phyloP scores from a whole-genome alignment of 2,888 invertebrate genomes.

The Diaprepes abbreviatus region DNA sequence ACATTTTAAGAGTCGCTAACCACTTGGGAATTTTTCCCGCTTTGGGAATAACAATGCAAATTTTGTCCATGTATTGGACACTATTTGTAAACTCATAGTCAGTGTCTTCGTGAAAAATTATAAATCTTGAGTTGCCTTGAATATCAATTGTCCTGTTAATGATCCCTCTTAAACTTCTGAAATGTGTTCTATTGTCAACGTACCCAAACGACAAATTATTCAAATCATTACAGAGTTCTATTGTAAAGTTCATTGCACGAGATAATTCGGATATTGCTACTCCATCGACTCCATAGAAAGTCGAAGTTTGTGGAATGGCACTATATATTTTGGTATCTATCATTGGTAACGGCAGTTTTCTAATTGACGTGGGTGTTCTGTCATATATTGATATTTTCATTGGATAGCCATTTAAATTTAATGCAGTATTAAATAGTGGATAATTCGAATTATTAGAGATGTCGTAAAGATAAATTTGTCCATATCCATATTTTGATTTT shows the following conservation, averaged over 20 bases:
- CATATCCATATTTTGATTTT: slow-evolving; percentile 22
- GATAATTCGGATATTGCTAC: slow-evolving; percentile 49
- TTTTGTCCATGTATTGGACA: slow-evolving; percentile 61
- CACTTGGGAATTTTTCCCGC: slow-evolving; percentile 66
- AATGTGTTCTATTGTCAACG: slow-evolving; percentile 33
- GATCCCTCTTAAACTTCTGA: slow-evolving; percentile 64
- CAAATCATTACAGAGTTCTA: slow-evolving; percentile 42
- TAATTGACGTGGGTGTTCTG: slow-evolving; percentile 45
- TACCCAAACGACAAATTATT: slow-evolving; percentile 18
- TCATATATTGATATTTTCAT: slow-evolving; percentile 62
- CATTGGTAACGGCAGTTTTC: slow-evolving; percentile 18
- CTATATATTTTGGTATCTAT: slow-evolving; percentile 28
- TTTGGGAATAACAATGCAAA: slow-evolving; percentile 68
- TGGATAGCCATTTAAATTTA: slow-evolving; percentile 61
- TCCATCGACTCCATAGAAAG: slow-evolving; percentile 63
- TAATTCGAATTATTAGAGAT: slow-evolving; percentile 22
- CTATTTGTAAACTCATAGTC: slow-evolving; percentile 64
- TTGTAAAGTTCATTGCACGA: slow-evolving; percentile 12
- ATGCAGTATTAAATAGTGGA: slow-evolving; percentile 35
- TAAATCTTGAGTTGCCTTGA: slow-evolving; percentile 65
- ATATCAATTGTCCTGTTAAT: slow-evolving; percentile 62
- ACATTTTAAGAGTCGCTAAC: slow-evolving; percentile 57
- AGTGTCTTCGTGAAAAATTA: slow-evolving; percentile 61
- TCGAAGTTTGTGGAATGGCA: slow-evolving; percentile 43
- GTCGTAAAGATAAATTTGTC: slow-evolving; percentile 16